Base-by-base conservation (phyloP, 2,113 vertebrate genomes). In the Pelobates fuscus region DNA sequence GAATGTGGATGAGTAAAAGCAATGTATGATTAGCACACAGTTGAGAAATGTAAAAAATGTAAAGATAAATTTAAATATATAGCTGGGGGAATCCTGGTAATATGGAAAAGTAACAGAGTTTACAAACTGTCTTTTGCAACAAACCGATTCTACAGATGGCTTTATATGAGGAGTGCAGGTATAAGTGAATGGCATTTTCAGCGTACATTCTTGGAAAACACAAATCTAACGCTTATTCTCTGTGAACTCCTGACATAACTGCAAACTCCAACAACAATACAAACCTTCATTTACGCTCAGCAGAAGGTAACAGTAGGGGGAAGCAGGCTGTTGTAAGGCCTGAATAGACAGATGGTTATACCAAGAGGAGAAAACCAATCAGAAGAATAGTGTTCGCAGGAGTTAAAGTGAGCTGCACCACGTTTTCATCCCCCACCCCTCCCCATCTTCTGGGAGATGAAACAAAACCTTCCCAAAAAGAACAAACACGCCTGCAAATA, bases 381-480 rank as follows among this genome's bases (percentile, higher is more conserved):
- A 74, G 0, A 43, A 68, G 80, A 78, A 49, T 44, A 63, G 2
- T 63, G 32, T 67, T 57, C 44, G 80, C 65, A 70, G 83, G 80
- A 81, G 77, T 0, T 6, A 68, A 52, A 83, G 81, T 81, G 84
- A 83, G 64, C 80, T 81, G 81, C 77, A 25, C 0, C 0, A 6
- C 57, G 20, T 59, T 80, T 80, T 65, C 77, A 74, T 75, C 6
- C 66, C 55, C 55, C n/a, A n/a, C 60, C 60, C n/a, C 27, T n/a
- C 27, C 73, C 78, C 79, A 66, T 81, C 67, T 69, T 73, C 77
- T 2, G 0, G 68, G 78, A 67, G 70, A 5, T 67, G 3, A 81
- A 70, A 67, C 59, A 66, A 1, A 57, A 81, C 5, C 78, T n/a
- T 17, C 29, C 2, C 27, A 20, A 24, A 69, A 37, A 24, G 76